phyloP scores from a whole-genome alignment of 2,888 invertebrate genomes.

The Protodeltote pygarga region DNA sequence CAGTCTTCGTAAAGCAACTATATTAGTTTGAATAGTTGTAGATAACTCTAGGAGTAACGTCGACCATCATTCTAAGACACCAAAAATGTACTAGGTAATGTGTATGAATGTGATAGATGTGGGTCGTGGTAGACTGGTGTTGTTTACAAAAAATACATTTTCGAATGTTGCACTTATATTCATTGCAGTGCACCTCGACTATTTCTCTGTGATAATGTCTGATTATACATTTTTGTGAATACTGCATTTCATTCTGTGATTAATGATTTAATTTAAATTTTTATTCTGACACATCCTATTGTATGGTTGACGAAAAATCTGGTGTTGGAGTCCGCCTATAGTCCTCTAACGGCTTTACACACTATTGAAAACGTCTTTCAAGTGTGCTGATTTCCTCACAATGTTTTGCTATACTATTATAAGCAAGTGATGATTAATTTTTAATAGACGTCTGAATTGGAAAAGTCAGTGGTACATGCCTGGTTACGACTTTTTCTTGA shows the following conservation, averaged over 20 bases:
- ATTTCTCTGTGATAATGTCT: slow-evolving; percentile 73
- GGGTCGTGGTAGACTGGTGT: slow-evolving; percentile 55
- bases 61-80: slow-evolving; percentile 65
- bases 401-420: no score
- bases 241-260: slow-evolving; percentile 57
- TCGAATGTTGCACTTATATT: slow-evolving; percentile 61
- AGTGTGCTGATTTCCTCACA: no score
- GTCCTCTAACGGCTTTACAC: no score
- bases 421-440: no score
- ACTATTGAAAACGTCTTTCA: no score
- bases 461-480: no score
- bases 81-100: slow-evolving; percentile 70
- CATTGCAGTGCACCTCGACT: slow-evolving; percentile 64
- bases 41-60: slow-evolving; percentile 48
- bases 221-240: slow-evolving; percentile 53
- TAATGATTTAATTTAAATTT: slow-evolving; percentile 29
- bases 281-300: slow-evolving; percentile 20
- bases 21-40: slow-evolving; percentile 44
- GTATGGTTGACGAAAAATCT: no score
- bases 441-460: no score
- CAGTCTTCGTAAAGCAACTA: no score
- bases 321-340: no score
- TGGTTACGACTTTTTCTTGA: no score
- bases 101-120: slow-evolving; percentile 68
- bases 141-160: slow-evolving; percentile 51